phyloP scores from a whole-genome alignment of 2,797 vertebrate species.

The Neostethus bicornis region DNA sequence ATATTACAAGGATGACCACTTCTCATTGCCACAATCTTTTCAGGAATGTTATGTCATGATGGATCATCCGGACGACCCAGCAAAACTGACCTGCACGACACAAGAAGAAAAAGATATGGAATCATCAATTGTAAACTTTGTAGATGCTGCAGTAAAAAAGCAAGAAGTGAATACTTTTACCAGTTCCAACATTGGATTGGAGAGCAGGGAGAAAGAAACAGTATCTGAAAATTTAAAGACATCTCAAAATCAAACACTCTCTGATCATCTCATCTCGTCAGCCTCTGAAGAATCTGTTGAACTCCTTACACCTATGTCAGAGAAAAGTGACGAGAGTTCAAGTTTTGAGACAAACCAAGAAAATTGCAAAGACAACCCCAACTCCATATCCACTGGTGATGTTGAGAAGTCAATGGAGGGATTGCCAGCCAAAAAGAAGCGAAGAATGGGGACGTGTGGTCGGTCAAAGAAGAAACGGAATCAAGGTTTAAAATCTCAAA shows the following conservation, averaged over 20 bases:
- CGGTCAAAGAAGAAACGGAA: constrained; percentile 65
- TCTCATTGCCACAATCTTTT: neutral
- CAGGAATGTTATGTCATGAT: constrained; percentile 26
- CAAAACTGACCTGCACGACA: constrained; percentile 6
- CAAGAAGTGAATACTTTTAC: constrained; percentile 11
- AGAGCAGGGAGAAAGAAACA: constrained; percentile 10
- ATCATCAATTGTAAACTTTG: neutral
- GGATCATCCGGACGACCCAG: constrained; percentile 14
- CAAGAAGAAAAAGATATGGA: constrained; percentile 18
- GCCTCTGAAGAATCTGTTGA: constrained; percentile 2
- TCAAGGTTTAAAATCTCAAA: constrained; percentile 41
- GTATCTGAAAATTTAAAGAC: constrained; percentile 5
- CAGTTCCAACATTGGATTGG: constrained; percentile 1
- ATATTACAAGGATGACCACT: neutral
- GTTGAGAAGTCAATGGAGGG: constrained; percentile 8
- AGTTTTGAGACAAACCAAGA: constrained; percentile 33
- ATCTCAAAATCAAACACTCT: constrained; percentile 2
- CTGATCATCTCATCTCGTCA: constrained; percentile 6
- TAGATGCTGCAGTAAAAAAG: neutral
- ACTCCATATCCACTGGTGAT: neutral
- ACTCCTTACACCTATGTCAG: neutral
- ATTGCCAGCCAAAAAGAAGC: constrained; percentile 61
- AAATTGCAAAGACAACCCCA: constrained; percentile 4
- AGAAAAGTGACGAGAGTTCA: constrained; percentile 12
- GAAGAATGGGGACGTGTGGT: constrained; percentile 74